Conservation (phyloP, 2,113 vertebrate genomes). For the Sebastes schlegelii region DNA sequence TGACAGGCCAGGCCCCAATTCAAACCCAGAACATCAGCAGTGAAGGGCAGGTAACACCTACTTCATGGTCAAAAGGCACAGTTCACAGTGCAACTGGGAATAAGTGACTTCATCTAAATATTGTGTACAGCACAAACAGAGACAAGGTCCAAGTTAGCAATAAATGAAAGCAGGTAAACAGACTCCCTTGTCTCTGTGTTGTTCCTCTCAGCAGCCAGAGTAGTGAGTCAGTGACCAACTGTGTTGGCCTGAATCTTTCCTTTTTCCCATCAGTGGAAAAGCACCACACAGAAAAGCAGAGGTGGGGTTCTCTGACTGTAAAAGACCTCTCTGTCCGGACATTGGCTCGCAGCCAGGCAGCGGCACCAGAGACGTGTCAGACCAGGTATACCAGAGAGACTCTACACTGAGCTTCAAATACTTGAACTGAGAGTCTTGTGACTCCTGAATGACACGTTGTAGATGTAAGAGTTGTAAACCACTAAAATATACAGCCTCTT, state of each 20-base stretch:
- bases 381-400: slow-evolving; percentile 50
- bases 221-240: slow-evolving; percentile 43
- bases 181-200: not conserved
- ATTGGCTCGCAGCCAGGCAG: slow-evolving; percentile 61
- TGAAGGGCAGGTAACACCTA: not conserved
- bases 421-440: not conserved
- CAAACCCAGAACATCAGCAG: not conserved
- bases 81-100: not conserved
- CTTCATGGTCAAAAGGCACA: not conserved
- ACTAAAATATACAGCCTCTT: slow-evolving; percentile 9
- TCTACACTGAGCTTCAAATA: not conserved
- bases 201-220: slow-evolving; percentile 17
- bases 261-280: slow-evolving; percentile 67
- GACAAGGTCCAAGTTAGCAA: not conserved
- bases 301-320: slow-evolving; percentile 44
- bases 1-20: not conserved
- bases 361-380: slow-evolving; percentile 58
- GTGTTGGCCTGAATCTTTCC: slow-evolving; percentile 27
- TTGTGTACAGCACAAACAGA: not conserved
- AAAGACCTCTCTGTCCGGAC: slow-evolving; percentile 70
- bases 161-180: slow-evolving; percentile 42
- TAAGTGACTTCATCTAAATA: not conserved
- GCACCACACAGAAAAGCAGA: slow-evolving; percentile 43
- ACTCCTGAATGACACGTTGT: not conserved
- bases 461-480: slow-evolving; percentile 42